Base-by-base conservation (phyloP, 2,888 invertebrate species). In the Latrodectus elegans region DNA sequence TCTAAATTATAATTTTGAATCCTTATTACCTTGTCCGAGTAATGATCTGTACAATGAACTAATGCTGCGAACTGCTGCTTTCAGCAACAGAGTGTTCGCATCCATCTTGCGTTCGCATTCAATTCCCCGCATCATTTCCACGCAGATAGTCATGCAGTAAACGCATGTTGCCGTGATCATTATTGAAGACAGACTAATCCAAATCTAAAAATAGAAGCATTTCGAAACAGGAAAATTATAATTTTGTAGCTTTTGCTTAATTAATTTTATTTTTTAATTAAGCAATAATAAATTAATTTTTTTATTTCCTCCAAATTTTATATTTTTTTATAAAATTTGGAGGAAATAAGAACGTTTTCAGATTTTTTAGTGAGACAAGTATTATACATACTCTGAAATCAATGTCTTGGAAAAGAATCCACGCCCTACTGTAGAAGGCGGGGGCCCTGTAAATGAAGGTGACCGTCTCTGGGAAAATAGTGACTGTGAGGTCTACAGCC, bases 401-500 rank as follows among this genome's bases (percentile, higher is more conserved):
- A 15, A 83, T 71, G 52, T 78, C 79, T 68, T 88, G 70, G 68
- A 88, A 88, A 6, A 88, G 70, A 8, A 88, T 88, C 88, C 88
- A 88, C 0, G 88, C 77, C 55, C 88, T 75, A 52, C 81, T 84
- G 52, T 80, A 88, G 52, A 84, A 88, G 0, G 51, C 84, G 0
- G 88, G 88, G 0, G 88, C 64, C 65, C 73, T 80, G 84, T 84
- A 88, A 64, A 88, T 84, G 65, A 88, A 88, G 12, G 84, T 88
- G 67, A 77, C 72, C 0, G 84, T 84, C 22, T 88, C 88, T 0
- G 80, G 81, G 14, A 84, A 88, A 11, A 88, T 67, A 11, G 80
- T 26, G 8, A 51, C 11, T 6, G 88, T 84, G 11, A 88, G 70
- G 60, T 84, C 88, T 8, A 81, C 72, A 10, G 77, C 88, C 0